A percentile compares a stretch with the other conserved stretches of the same genome.
Conservation (phyloP, 2,888 invertebrate species). For the Minunthozetes semirufus region DNA sequence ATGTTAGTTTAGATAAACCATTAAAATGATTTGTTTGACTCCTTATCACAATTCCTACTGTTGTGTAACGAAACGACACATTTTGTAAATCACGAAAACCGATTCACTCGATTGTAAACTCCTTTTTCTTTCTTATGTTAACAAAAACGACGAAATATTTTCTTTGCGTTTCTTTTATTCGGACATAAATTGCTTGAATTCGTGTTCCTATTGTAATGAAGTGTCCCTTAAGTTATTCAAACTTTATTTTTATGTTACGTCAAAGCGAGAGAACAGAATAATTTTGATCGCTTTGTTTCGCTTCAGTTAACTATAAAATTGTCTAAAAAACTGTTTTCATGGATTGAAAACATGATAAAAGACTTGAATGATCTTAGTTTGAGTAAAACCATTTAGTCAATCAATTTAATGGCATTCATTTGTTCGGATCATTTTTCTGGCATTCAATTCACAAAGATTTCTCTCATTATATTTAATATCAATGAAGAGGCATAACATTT, state of each 20-base stretch:
- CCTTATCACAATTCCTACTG: background rate
- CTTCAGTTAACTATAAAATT: background rate
- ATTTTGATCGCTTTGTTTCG: background rate
- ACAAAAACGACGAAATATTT: too few relatives aligned
- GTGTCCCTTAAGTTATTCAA: background rate
- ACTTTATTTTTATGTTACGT: background rate
- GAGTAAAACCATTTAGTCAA: background rate
- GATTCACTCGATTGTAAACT: conserved; percentile 1
- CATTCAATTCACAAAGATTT: too few relatives aligned
- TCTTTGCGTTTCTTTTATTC: background rate
- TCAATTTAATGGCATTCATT: background rate
- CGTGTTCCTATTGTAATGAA: background rate
- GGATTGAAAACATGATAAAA: background rate
- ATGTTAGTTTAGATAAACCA: conserved; percentile 1
- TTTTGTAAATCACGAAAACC: background rate
- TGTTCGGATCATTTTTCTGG: too few relatives aligned
- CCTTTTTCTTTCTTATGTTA: background rate
- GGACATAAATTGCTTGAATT: background rate
- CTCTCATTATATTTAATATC: background rate
- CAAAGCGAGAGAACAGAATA: background rate
- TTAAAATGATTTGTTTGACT: conserved; percentile 16
- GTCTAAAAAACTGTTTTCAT: background rate
- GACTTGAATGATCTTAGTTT: background rate
- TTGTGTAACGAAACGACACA: background rate
- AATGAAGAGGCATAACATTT: background rate